These are phyloP conservation scores for Campylomormyrus numenius DNA, from an alignment of 2,113 vertebrate species.

Conservation along the genomic window DNA sequence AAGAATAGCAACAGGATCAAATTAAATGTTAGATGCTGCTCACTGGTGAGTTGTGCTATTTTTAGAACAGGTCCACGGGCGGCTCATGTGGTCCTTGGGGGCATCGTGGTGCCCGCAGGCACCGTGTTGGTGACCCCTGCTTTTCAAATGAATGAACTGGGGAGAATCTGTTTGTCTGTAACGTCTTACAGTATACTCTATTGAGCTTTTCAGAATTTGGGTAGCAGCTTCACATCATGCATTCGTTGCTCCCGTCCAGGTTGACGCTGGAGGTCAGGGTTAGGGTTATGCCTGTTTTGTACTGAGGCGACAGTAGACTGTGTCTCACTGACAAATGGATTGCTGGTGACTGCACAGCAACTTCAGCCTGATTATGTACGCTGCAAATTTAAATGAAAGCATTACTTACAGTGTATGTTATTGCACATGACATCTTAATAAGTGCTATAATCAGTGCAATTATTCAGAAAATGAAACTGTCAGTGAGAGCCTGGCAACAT, in stretches of 20 bases:
- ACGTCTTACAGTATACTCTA: background rate
- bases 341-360: background rate
- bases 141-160: background rate
- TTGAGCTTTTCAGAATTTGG: background rate
- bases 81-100: too few species aligned
- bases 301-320: background rate
- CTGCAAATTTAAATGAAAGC: background rate
- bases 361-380: background rate
- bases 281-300: background rate
- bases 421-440: background rate
- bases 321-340: background rate
- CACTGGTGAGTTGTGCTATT: too few species aligned
- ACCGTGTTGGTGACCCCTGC: too few species aligned
- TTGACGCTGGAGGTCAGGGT: background rate
- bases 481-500: background rate
- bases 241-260: background rate
- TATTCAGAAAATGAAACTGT: constrained; percentile 1
- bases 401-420: background rate
- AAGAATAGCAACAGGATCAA: too few species aligned
- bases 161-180: background rate
- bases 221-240: background rate
- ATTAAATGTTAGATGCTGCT: too few species aligned
- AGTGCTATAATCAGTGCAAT: constrained; percentile 1
- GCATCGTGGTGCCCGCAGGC: too few species aligned
- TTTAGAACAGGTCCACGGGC: too few species aligned